These are phyloP conservation scores for Callopanchax toddi DNA, from an alignment of 2,113 vertebrate genomes.

Conservation along the genomic window DNA sequence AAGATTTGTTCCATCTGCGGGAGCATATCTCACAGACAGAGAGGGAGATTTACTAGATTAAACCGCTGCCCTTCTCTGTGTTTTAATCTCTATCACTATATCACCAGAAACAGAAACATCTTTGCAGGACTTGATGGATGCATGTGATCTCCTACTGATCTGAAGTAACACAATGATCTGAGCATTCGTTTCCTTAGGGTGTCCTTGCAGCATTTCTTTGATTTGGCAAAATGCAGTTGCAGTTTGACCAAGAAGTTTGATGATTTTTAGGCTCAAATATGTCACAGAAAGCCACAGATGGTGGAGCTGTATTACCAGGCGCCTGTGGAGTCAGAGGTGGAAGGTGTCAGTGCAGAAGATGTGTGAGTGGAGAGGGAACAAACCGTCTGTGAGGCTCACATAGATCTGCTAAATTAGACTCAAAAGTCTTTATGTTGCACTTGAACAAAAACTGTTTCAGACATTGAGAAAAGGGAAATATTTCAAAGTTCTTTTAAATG, in stretches of 20 bases:
- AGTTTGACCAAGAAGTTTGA: conserved; percentile 1
- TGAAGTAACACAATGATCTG: not conserved
- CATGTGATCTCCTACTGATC: conserved; percentile 7
- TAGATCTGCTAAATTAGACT: not conserved
- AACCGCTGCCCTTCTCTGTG: conserved; percentile 2
- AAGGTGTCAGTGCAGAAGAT: conserved; percentile 17
- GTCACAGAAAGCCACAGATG: conserved; percentile 47
- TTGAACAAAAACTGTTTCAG: not conserved
- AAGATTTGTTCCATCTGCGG: conserved; percentile 33
- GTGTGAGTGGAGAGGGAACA: conserved; percentile 2
- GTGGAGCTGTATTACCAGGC: conserved; percentile 21
- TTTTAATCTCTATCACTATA: conserved; percentile 14
- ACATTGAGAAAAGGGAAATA: no score
- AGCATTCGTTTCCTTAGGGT: conserved; percentile 7
- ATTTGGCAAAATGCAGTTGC: conserved; percentile 26
- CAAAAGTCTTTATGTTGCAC: not conserved
- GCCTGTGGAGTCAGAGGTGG: conserved; percentile 33
- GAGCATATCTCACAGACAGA: conserved; percentile 3
- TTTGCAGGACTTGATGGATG: not conserved
- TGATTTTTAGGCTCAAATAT: conserved; percentile 16
- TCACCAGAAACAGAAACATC: not conserved
- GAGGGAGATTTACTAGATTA: conserved; percentile 37
- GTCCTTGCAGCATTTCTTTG: not conserved
- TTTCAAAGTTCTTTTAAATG: no score
- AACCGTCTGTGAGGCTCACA: not conserved